A percentile compares a stretch with the other conserved stretches of the same genome.
phyloP scores from a whole-genome alignment of 2,888 invertebrate species.

The Thecocarcelia acutangulata region DNA sequence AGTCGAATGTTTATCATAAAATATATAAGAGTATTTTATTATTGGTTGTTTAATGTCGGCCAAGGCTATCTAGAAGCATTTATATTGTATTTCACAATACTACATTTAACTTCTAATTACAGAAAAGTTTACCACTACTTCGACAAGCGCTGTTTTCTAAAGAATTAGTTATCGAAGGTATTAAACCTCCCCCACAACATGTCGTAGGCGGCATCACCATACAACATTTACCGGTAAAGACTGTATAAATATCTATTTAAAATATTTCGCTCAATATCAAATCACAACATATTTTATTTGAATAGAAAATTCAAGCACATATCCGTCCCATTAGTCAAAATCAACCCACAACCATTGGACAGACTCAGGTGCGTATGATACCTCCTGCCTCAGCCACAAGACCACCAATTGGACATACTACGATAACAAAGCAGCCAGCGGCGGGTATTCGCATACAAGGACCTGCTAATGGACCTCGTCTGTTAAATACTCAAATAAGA shows the following conservation, averaged over 20 bases:
- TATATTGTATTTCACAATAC: background rate
- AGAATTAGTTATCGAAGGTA: slow-evolving; percentile 96
- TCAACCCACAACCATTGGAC: slow-evolving; percentile 83
- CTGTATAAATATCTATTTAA: background rate
- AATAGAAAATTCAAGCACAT: slow-evolving; percentile 82
- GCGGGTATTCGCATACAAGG: slow-evolving; percentile 79
- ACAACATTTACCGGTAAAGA: slow-evolving; percentile 80
- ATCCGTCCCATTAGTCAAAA: slow-evolving; percentile 83
- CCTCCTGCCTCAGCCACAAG: slow-evolving; percentile 80
- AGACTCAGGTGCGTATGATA: slow-evolving; percentile 85
- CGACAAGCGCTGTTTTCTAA: slow-evolving; percentile 94
- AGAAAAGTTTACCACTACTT: slow-evolving; percentile 97
- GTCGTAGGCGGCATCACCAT: slow-evolving; percentile 84
- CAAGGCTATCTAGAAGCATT: too few relatives aligned
- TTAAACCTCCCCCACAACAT: slow-evolving; percentile 91
- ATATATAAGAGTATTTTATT: too few relatives aligned
- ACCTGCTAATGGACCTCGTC: slow-evolving; percentile 77
- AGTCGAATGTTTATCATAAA: too few relatives aligned
- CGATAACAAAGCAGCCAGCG: slow-evolving; percentile 81
- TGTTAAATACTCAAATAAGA: slow-evolving; percentile 78
- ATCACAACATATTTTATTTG: background rate
- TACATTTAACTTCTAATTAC: slow-evolving; percentile 71
- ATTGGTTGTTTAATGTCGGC: too few relatives aligned
- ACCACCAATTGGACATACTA: slow-evolving; percentile 81
- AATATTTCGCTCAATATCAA: background rate